Evolutionary conservation across 2,797 vertebrate species (phyloP), one percentile per base, ranked within the genome.

Genomic region (Phaenicophaeus curvirostris): DNA sequence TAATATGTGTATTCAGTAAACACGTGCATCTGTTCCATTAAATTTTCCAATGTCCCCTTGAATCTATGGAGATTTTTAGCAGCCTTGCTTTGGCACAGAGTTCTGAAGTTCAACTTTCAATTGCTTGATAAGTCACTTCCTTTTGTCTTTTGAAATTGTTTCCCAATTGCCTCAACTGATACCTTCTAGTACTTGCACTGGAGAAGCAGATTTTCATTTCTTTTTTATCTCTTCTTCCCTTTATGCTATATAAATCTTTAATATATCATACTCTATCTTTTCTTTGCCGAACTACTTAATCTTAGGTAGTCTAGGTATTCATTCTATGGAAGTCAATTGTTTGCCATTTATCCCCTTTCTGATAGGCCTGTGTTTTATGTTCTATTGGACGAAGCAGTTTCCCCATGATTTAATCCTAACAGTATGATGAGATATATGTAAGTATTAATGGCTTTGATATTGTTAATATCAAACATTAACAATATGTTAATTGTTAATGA

Each of bases 81-180:
- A 72, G 25, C 11, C 41, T 59, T n/a, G 17, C 14, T 37, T 28
- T 68, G 51, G 30, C 50, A 58, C 0, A n/a, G 35, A 46, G 25
- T 20, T 73, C 28, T 24, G 3, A 63, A 68, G 7, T 55, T 59
- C 35, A 73, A 4, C 13, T 16, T 63, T 41, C n/a, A 55, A 20
- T 4, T 59, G 28, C 2, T 0, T 8, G 16, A 20, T 13, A 53
- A 42, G 6, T 31, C 19, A 31, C 24, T 16, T 7, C n/a, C n/a
- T n/a, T n/a, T n/a, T n/a, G 27, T 9, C 8, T 84, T 48, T 72
- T 44, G 25, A 21, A 77, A 41, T 11, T 48, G n/a, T n/a, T n/a
- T n/a, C n/a, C n/a, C n/a, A n/a, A n/a, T n/a, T n/a, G 24, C 54
- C 30, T 61, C 19, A 42, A 1, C 0, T 27, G 14, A 30, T 11